A percentile compares a stretch with the other conserved stretches of the same genome.
Conservation (phyloP, 2,797 vertebrate genomes). For the Emydoidea blandingii region DNA sequence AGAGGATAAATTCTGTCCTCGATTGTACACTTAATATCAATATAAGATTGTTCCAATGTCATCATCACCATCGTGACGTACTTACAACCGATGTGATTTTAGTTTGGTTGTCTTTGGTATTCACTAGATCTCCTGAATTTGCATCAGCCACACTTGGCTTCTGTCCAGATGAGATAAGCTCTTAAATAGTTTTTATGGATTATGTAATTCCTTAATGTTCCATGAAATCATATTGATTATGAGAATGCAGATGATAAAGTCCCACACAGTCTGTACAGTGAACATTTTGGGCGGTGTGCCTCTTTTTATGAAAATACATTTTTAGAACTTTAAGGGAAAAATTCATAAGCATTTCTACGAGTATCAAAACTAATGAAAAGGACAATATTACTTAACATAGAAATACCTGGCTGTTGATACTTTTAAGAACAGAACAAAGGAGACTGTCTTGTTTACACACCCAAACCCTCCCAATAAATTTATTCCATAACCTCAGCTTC, state of each 20-base stretch:
- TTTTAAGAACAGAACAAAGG: neutral
- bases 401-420: neutral
- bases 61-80: neutral
- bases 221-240: neutral
- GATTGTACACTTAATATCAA: neutral
- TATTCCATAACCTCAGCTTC: neutral
- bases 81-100: neutral
- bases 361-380: no score
- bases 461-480: neutral
- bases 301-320: neutral
- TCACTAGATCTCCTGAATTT: neutral
- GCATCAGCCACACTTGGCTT: neutral
- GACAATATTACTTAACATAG: neutral
- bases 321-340: neutral
- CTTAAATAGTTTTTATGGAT: neutral
- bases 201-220: neutral
- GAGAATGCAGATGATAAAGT: neutral
- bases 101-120: rapidly evolving
- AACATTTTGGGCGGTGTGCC: neutral
- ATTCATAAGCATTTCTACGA: neutral
- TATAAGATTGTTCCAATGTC: neutral
- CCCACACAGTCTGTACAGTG: neutral
- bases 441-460: neutral
- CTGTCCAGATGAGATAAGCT: neutral
- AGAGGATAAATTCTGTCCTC: neutral